Conservation (phyloP, 2,113 vertebrate genomes). For the Microcebus murinus region DNA sequence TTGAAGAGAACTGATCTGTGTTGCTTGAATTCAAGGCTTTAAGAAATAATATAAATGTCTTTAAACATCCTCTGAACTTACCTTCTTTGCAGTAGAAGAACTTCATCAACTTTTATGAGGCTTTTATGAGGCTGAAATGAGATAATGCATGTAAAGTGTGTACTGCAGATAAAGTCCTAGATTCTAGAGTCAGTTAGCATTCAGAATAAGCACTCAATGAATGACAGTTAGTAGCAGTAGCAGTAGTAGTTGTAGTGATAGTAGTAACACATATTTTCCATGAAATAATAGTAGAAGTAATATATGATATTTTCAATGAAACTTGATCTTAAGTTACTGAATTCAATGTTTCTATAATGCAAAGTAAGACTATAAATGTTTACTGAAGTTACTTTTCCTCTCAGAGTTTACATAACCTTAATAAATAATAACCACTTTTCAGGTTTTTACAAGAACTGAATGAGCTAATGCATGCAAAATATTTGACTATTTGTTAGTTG, state of each 20-base stretch:
- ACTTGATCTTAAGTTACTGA: slow-evolving; percentile 23
- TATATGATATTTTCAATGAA: slow-evolving; percentile 17
- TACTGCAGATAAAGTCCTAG: neutral
- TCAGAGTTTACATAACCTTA: slow-evolving; percentile 27
- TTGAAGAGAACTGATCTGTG: slow-evolving; percentile 64
- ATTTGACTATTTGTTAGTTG: neutral
- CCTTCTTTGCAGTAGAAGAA: slow-evolving; percentile 44
- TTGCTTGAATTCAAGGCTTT: slow-evolving; percentile 71
- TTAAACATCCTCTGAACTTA: slow-evolving; percentile 1
- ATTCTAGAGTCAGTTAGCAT: neutral
- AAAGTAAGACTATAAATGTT: neutral
- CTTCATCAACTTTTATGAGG: neutral
- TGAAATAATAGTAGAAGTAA: neutral
- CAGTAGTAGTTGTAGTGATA: neutral
- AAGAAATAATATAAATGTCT: neutral
- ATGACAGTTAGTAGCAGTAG: neutral
- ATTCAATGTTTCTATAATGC: slow-evolving; percentile 30
- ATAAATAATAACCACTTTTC: neutral
- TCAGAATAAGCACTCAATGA: neutral
- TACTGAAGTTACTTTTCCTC: neutral
- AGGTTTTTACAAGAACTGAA: neutral
- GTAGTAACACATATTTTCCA: neutral
- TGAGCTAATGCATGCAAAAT: slow-evolving; percentile 52
- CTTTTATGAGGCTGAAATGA: neutral
- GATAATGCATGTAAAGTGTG: slow-evolving; percentile 33